Evolutionary conservation across 2,888 invertebrate genomes (phyloP), one percentile per base, ranked within the genome.

Genomic region (Hydrotaea diabolus): DNA sequence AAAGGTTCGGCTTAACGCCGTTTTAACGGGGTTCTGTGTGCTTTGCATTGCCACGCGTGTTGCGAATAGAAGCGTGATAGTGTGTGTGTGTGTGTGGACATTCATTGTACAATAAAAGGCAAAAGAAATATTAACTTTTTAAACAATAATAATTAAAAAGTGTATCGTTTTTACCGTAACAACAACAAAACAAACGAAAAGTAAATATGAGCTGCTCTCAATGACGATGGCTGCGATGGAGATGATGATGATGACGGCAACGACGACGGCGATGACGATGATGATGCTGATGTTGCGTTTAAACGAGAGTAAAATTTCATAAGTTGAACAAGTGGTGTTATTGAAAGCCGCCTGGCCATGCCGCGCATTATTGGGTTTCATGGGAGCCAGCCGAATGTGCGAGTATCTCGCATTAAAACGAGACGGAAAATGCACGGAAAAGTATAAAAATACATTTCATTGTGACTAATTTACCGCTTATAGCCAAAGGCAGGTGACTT

Each of bases 281-380:
- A 36, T 39, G 64, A 3, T 64, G 64, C 0, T 36, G 17, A 64
- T 62, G 19, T 9, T 21, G 55, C 7, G 19, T 11, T 55, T 55
- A 21, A 55, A 55, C 55, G 55, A 55, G 55, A 19, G 55, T 66
- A 64, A 46, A 3, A 66, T 59, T 66, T 39, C 59, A 26, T 17
- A 66, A 83, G 76, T 73, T 59, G 76, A 80, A 77, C 80, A 83
- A 77, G 77, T 71, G 59, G 19, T 23, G 85, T 76, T 85, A 85
- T 79, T 79, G 73, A 85, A 79, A 82, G 59, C 59, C 85, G 59
- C 59, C 85, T 82, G 85, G 76, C 85, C 85, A 78, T 85, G 85
- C 53, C 69, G n/a, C 36, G 72, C 66, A 79, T 59, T 85, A 85
- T 85, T 77, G 62, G 71, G 73, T 85, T 85, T 82, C 85, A 82